Conservation (phyloP, 2,113 vertebrate species). For the Ceuthmochares aereus region DNA sequence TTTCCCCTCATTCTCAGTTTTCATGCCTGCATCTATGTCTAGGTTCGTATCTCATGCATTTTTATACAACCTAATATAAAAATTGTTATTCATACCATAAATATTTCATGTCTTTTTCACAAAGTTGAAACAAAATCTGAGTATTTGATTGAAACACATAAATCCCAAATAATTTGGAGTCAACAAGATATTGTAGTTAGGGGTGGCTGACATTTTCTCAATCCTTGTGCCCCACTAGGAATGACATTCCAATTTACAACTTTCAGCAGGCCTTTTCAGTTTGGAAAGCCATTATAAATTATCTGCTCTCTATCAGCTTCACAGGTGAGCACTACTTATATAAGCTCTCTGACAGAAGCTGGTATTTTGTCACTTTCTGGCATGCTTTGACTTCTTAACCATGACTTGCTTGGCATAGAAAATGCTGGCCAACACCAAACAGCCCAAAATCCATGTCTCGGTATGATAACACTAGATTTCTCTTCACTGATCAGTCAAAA, state of each 20-base stretch:
- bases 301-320: slow-evolving; percentile 41
- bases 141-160: background rate
- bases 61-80: background rate
- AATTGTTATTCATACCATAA: background rate
- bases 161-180: slow-evolving; percentile 6
- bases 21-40: background rate
- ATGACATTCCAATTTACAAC: slow-evolving; percentile 71
- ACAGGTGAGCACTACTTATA: background rate
- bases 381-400: background rate
- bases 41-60: background rate
- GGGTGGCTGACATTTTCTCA: slow-evolving; percentile 38
- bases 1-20: background rate
- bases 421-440: background rate
- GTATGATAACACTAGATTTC: background rate
- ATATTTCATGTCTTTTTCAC: background rate
- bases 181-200: slow-evolving; percentile 50
- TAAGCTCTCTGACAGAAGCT: slow-evolving; percentile 13
- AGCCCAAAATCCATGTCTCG: background rate
- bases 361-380: slow-evolving; percentile 24
- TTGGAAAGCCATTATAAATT: slow-evolving; percentile 39
- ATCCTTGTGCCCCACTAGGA: slow-evolving; percentile 33
- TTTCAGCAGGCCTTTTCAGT: slow-evolving; percentile 71
- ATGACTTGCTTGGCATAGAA: background rate
- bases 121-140: background rate
- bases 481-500: background rate